A percentile compares a stretch with the other conserved stretches of the same genome.
Conservation (phyloP, 2,888 invertebrate genomes). For the Adineta ricciae region DNA sequence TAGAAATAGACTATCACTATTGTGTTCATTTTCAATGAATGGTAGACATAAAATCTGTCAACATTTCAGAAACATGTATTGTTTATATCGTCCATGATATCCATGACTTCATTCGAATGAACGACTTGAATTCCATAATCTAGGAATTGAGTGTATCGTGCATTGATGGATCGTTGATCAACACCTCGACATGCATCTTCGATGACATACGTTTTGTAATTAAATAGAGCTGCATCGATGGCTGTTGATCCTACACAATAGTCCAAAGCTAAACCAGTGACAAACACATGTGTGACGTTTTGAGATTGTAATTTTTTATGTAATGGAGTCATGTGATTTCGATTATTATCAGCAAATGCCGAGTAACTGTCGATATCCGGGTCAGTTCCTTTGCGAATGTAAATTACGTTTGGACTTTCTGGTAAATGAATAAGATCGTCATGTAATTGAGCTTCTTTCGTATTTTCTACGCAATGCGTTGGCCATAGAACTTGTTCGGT, state of each 20-base stretch:
- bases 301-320: background rate
- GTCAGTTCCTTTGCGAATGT: slow-evolving; percentile 63
- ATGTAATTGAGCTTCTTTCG: slow-evolving; percentile 86
- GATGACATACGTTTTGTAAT: background rate
- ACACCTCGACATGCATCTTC: background rate
- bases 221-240: background rate
- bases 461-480: slow-evolving; percentile 83
- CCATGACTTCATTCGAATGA: too few species aligned
- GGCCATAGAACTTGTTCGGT: slow-evolving; percentile 87
- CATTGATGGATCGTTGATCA: too few species aligned
- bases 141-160: too few species aligned
- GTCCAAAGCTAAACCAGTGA: slow-evolving; percentile 34
- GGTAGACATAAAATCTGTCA: too few species aligned
- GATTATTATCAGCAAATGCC: slow-evolving; percentile 94
- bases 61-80: too few species aligned
- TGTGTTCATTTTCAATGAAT: too few species aligned
- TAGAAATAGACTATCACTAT: too few species aligned
- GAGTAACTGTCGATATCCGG: slow-evolving; percentile 92
- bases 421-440: slow-evolving; percentile 62
- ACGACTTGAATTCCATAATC: too few species aligned
- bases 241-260: background rate
- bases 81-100: too few species aligned
- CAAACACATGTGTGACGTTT: slow-evolving; percentile 36
- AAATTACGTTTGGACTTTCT: slow-evolving; percentile 35
- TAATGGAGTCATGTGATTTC: slow-evolving; percentile 68